A percentile compares a stretch with the other conserved stretches of the same genome.
phyloP scores from a whole-genome alignment of 2,113 vertebrate species.

The Ia io region DNA sequence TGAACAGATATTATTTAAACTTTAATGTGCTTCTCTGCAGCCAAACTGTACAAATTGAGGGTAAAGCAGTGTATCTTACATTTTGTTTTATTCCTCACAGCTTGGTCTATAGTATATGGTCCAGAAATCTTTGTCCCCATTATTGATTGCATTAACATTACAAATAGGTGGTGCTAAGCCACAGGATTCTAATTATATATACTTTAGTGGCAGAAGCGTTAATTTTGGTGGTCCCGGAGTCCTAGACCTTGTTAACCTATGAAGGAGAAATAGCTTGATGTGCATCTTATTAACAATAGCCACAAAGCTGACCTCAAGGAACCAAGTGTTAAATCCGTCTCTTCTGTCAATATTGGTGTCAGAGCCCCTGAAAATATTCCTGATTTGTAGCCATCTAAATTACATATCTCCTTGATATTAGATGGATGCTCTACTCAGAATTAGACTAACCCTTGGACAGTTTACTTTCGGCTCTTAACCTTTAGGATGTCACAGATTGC shows the following conservation, averaged over 20 bases:
- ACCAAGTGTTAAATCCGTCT: not conserved
- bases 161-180: not conserved
- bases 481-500: not conserved
- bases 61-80: not conserved
- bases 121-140: not conserved
- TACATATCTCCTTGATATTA: not conserved
- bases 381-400: conserved; percentile 43
- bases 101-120: not conserved
- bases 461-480: conserved; percentile 14
- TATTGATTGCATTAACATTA: not conserved
- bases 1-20: not conserved
- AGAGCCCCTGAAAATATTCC: conserved; percentile 39
- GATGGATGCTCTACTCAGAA: not conserved
- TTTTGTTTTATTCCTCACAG: not conserved
- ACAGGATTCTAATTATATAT: not conserved
- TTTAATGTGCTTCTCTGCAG: not conserved
- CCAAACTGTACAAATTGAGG: not conserved
- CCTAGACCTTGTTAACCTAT: not conserved
- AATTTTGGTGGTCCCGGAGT: not conserved
- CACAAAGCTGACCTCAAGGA: not conserved
- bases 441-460: not conserved
- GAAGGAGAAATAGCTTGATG: conserved; percentile 20
- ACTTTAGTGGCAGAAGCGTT: not conserved
- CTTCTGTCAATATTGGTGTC: conserved; percentile 29
- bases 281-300: not conserved